Percentiles rank a stretch among this genome's conserved stretches.
These are phyloP conservation scores for Dysmachus trigonus DNA, from an alignment of 2,888 invertebrate species.

Conservation along the genomic window DNA sequence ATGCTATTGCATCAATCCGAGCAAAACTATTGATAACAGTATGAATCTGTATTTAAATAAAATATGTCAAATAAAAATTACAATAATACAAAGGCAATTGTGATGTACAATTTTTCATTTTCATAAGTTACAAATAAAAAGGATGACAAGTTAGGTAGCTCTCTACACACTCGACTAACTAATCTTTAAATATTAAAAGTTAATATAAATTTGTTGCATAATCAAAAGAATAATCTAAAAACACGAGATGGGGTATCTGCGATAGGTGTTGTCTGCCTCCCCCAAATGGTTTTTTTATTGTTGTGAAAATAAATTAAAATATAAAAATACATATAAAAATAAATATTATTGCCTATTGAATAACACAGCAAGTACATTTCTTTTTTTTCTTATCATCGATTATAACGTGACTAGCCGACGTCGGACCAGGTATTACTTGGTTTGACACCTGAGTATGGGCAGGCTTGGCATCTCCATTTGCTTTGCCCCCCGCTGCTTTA, in stretches of 20 bases:
- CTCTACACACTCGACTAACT: constrained; percentile 44
- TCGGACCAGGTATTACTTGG: constrained; percentile 77
- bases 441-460: constrained; percentile 65
- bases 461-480: constrained; percentile 50
- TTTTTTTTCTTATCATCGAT: constrained; percentile 87
- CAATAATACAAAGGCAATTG: constrained; percentile 45
- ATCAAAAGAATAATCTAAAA: constrained; percentile 45
- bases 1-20: not conserved
- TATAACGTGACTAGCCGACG: constrained; percentile 89
- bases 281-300: not conserved
- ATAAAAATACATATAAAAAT: constrained; percentile 47
- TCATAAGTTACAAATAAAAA: constrained; percentile 48
- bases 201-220: constrained; percentile 46
- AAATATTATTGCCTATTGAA: constrained; percentile 72
- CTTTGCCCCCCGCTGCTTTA: constrained; percentile 53
- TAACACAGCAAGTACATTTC: constrained; percentile 94
- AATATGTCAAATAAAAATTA: constrained; percentile 35
- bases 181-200: constrained; percentile 46
- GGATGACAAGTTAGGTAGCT: constrained; percentile 47
- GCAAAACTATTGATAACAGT: constrained; percentile 35
- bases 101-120: constrained; percentile 49
- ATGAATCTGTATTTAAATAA: constrained; percentile 39
- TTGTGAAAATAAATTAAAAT: constrained; percentile 49
- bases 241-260: constrained; percentile 37
- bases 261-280: not conserved